Percentiles rank a stretch among this genome's conserved stretches.
These are phyloP conservation scores for Pteropus rufus DNA, from an alignment of 2,797 vertebrate genomes.

Conservation along the genomic window DNA sequence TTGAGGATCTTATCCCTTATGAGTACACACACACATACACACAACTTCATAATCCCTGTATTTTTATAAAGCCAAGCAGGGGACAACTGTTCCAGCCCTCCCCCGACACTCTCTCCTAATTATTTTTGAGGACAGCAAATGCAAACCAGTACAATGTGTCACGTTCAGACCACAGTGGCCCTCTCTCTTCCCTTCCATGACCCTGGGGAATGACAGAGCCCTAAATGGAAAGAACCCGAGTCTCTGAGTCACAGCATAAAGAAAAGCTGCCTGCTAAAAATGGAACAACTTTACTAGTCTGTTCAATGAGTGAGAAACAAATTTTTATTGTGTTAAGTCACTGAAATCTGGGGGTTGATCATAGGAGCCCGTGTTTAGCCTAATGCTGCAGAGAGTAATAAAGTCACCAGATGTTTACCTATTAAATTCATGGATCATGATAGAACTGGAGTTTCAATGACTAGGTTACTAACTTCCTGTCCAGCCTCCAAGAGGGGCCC, in stretches of 20 bases:
- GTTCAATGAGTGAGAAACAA: neutral
- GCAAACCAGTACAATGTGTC: neutral
- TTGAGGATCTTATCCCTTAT: neutral
- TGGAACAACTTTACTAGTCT: neutral
- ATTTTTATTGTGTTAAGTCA: neutral
- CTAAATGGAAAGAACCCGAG: neutral
- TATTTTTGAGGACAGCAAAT: neutral
- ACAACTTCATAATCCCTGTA: neutral
- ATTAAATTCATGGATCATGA: neutral
- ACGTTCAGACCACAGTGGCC: neutral
- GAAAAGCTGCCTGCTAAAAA: neutral
- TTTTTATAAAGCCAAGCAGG: neutral
- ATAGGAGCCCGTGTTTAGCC: neutral
- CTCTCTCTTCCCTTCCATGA: neutral
- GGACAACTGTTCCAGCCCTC: neutral
- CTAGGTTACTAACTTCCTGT: neutral
- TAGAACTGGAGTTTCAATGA: neutral
- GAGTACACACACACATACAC: neutral
- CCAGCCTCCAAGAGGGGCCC: neutral
- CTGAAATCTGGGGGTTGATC: neutral
- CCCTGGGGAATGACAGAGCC: neutral
- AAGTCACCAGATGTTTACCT: neutral
- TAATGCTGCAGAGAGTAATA: neutral
- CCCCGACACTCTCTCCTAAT: fast-evolving
- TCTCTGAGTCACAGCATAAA: neutral